Evolutionary conservation across 2,888 invertebrate species (phyloP).

Genomic region (Caradrina clavipalpis): DNA sequence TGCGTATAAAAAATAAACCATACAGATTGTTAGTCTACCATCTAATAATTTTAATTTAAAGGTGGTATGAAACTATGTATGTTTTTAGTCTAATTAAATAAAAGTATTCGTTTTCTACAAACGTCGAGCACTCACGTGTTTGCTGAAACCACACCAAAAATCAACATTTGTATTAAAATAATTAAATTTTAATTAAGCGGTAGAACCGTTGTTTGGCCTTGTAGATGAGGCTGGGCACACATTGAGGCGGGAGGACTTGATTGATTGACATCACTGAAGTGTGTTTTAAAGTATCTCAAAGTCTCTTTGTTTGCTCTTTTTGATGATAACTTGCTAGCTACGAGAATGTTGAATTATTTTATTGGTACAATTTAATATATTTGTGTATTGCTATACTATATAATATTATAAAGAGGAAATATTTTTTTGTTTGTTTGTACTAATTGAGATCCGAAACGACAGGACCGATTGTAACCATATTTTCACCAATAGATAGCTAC

Average conservation of each 20-base stretch:
- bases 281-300: constrained; percentile 3
- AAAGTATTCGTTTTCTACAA: constrained; percentile 28
- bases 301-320: constrained; percentile 4
- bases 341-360: too few relatives aligned
- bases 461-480: too few relatives aligned
- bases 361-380: too few relatives aligned
- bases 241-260: constrained; percentile 19
- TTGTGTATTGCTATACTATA: too few relatives aligned
- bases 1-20: too few relatives aligned
- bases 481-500: too few relatives aligned
- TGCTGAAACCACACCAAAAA: constrained; percentile 57
- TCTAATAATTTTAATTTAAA: not conserved
- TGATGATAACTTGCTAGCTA: not conserved
- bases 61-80: constrained; percentile 9
- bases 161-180: constrained; percentile 64
- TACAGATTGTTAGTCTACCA: too few relatives aligned
- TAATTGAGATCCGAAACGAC: too few relatives aligned
- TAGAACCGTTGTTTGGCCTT: constrained; percentile 38
- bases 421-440: too few relatives aligned
- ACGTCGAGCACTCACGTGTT: constrained; percentile 35
- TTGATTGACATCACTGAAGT: constrained; percentile 9
- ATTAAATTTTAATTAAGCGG: constrained; percentile 63
- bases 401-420: too few relatives aligned
- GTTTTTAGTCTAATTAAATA: constrained; percentile 22
- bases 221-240: constrained; percentile 18